Percentiles rank a stretch among this genome's conserved stretches.
These are phyloP conservation scores for Archilochus colubris DNA, from an alignment of 2,113 vertebrate species.

Conservation along the genomic window DNA sequence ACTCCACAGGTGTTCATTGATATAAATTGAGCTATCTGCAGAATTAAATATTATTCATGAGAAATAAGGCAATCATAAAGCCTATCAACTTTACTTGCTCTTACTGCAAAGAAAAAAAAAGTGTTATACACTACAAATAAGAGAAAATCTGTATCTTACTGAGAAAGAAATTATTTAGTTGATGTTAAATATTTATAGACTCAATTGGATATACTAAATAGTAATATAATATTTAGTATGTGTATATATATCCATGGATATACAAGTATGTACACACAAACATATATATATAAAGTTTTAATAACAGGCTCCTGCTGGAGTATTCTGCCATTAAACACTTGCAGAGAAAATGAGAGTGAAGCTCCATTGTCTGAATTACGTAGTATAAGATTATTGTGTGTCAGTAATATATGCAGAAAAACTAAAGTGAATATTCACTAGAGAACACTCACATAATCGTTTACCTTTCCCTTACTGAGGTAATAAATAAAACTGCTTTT, in stretches of 20 bases:
- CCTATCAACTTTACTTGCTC: neutral
- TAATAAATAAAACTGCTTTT: neutral
- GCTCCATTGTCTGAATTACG: neutral
- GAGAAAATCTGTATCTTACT: neutral
- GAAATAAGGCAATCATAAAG: neutral
- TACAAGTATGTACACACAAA: neutral
- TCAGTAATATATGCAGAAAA: neutral
- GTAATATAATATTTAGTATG: conserved; percentile 7
- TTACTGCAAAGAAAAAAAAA: neutral
- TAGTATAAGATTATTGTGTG: neutral
- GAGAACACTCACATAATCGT: neutral
- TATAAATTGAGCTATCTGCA: neutral
- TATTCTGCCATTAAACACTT: neutral
- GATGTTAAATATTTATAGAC: conserved; percentile 28
- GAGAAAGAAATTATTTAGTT: conserved; percentile 12
- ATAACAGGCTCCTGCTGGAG: neutral
- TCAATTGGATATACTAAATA: neutral
- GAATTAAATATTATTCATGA: neutral
- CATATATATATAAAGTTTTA: neutral
- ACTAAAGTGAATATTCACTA: neutral
- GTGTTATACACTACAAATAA: neutral
- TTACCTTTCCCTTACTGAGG: neutral
- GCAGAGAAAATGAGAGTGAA: neutral
- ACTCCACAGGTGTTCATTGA: neutral
- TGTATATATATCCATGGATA: neutral